Conservation (phyloP, 2,888 invertebrate genomes). For the Aphelenchoides bicaudatus region DNA sequence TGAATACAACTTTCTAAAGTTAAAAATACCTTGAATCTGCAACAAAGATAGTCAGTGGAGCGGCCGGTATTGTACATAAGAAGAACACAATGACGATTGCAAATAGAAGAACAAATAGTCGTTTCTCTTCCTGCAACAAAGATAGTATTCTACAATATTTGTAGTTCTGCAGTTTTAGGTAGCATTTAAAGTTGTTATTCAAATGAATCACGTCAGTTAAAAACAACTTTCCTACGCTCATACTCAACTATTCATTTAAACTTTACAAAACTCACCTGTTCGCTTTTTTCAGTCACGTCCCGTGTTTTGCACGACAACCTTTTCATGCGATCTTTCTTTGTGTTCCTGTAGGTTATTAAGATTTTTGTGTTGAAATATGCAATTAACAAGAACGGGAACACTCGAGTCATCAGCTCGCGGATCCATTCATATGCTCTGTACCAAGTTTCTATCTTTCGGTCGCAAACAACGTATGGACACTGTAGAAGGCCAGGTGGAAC, state of each 20-base stretch:
- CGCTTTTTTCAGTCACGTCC: constrained; percentile 31
- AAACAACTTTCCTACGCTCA: not conserved
- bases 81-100: constrained; percentile 65
- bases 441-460: constrained; percentile 44
- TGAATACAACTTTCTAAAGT: too few relatives aligned
- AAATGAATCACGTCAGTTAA: not conserved
- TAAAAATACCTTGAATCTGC: too few relatives aligned
- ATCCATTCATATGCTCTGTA: constrained; percentile 50
- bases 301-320: constrained; percentile 36
- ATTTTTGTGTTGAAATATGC: constrained; percentile 64
- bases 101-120: constrained; percentile 63
- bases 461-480: constrained; percentile 57
- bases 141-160: not conserved
- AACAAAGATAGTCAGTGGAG: constrained; percentile 62
- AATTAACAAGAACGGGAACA: constrained; percentile 64
- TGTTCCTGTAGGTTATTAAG: constrained; percentile 63
- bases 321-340: constrained; percentile 61
- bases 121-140: constrained; percentile 62
- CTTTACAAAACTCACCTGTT: constrained; percentile 27
- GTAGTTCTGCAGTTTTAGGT: not conserved
- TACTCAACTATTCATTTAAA: not conserved
- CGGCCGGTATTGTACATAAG: constrained; percentile 64
- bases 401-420: constrained; percentile 61
- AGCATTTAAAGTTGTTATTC: not conserved
- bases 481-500: constrained; percentile 33